Percentiles rank a stretch among this genome's conserved stretches.
These are phyloP conservation scores for Sebastes trivittatus DNA, from an alignment of 2,797 vertebrate genomes.

Conservation along the genomic window DNA sequence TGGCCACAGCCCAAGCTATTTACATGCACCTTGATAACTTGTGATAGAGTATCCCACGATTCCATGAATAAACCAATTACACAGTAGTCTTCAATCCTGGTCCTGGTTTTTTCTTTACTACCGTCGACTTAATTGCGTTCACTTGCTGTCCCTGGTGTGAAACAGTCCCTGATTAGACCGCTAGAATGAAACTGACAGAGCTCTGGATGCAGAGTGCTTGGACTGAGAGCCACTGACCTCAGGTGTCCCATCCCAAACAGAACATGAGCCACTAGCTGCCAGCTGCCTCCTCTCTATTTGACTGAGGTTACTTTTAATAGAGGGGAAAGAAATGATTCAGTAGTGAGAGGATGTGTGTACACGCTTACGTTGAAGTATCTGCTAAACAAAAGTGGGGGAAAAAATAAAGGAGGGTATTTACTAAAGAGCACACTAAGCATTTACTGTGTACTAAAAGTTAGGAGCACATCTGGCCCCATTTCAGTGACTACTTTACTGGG, in stretches of 20 bases:
- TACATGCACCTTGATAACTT: conserved; percentile 62
- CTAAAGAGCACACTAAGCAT: conserved; percentile 22
- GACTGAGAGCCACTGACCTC: conserved; percentile 45
- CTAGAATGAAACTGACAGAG: conserved; percentile 28
- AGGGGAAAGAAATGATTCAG: conserved; percentile 10
- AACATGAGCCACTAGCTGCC: conserved; percentile 20
- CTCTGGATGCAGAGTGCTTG: conserved; percentile 12
- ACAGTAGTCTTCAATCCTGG: conserved; percentile 54
- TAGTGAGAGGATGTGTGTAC: not conserved
- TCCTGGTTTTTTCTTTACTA: conserved; percentile 44
- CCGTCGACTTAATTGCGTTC: conserved; percentile 50
- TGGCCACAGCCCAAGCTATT: conserved; percentile 39
- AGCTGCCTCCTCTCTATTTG: conserved; percentile 28
- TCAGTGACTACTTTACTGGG: conserved; percentile 37
- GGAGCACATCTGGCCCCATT: conserved; percentile 44
- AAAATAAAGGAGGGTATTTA: conserved; percentile 11
- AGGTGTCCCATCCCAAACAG: conserved; percentile 41
- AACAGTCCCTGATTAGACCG: conserved; percentile 50
- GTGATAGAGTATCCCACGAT: conserved; percentile 53
- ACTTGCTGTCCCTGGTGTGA: conserved; percentile 44
- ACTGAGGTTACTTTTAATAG: conserved; percentile 11
- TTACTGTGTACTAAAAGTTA: conserved; percentile 36
- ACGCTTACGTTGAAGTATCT: conserved; percentile 6
- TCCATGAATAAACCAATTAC: conserved; percentile 66
- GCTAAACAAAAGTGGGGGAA: conserved; percentile 8